A percentile compares a stretch with the other conserved stretches of the same genome.
phyloP scores from a whole-genome alignment of 1,140 invertebrate species.

The Druon quercuslanigerum region DNA sequence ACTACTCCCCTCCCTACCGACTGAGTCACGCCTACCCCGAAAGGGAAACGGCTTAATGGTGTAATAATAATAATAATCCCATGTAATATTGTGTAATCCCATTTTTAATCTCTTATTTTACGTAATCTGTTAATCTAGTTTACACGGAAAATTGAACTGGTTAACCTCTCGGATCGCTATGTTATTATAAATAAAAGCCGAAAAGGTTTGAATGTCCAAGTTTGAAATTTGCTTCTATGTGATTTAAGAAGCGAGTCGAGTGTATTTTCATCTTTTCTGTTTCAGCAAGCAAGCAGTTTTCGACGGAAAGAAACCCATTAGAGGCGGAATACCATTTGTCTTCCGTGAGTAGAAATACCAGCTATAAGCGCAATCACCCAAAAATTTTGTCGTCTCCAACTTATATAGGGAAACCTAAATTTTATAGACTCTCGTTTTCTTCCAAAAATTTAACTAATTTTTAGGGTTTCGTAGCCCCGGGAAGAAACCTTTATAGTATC shows the following conservation, averaged over 20 bases:
- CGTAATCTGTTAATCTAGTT: too few species aligned
- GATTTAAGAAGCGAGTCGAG: conserved; percentile 2
- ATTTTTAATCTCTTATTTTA: too few species aligned
- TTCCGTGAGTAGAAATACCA: conserved; percentile 89
- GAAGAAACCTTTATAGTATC: too few species aligned
- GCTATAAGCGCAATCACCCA: conserved; percentile 14
- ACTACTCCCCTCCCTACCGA: too few species aligned
- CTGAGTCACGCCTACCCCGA: too few species aligned
- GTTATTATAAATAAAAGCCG: not conserved
- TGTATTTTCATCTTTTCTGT: conserved; percentile 66
- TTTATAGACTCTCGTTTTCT: conserved; percentile 36
- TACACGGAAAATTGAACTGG: too few species aligned
- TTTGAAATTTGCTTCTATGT: not conserved
- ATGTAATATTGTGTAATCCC: too few species aligned
- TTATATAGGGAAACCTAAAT: conserved; percentile 20
- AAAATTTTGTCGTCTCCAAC: conserved; percentile 8
- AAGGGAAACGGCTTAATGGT: too few species aligned
- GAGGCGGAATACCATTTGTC: conserved; percentile 96
- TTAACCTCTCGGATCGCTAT: not conserved
- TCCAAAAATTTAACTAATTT: not conserved
- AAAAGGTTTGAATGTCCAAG: not conserved
- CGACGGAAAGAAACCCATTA: conserved; percentile 95
- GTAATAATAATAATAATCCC: too few species aligned
- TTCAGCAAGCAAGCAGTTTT: conserved; percentile 94
- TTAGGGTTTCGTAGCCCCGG: too few species aligned